A percentile compares a stretch with the other conserved stretches of the same genome.
phyloP scores from a whole-genome alignment of 2,888 invertebrate species.

The Erebia ligea region DNA sequence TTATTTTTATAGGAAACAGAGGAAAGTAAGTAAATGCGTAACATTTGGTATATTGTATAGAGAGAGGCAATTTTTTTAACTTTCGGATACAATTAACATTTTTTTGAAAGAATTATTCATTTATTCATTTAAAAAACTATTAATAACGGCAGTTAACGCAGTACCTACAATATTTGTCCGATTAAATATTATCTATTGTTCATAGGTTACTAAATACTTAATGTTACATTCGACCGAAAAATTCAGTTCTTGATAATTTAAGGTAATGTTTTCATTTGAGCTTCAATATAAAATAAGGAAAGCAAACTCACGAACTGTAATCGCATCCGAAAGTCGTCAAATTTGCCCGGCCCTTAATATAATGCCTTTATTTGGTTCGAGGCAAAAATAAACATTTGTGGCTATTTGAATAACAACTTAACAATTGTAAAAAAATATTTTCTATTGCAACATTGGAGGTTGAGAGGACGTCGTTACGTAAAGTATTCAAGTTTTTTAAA shows the following conservation, averaged over 20 bases:
- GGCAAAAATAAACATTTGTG: conserved; percentile 40
- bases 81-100: background rate
- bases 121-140: too few species aligned
- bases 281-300: background rate
- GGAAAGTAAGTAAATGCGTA: conserved; percentile 62
- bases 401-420: conserved; percentile 38
- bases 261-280: background rate
- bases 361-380: conserved; percentile 40
- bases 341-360: conserved; percentile 25
- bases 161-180: too few species aligned
- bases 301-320: background rate
- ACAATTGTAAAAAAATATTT: conserved; percentile 42
- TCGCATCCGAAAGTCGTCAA: background rate
- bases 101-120: too few species aligned
- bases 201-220: too few species aligned
- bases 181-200: too few species aligned
- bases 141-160: too few species aligned
- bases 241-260: background rate
- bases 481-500: background rate
- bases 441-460: conserved; percentile 40
- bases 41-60: conserved; percentile 59
- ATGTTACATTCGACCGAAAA: too few species aligned
- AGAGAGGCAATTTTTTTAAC: background rate
- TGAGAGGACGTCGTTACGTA: conserved; percentile 8
- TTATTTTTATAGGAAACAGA: conserved; percentile 44